A percentile compares a stretch with the other conserved stretches of the same genome.
phyloP scores from a whole-genome alignment of 2,888 invertebrate genomes.

The Thumatha senex region DNA sequence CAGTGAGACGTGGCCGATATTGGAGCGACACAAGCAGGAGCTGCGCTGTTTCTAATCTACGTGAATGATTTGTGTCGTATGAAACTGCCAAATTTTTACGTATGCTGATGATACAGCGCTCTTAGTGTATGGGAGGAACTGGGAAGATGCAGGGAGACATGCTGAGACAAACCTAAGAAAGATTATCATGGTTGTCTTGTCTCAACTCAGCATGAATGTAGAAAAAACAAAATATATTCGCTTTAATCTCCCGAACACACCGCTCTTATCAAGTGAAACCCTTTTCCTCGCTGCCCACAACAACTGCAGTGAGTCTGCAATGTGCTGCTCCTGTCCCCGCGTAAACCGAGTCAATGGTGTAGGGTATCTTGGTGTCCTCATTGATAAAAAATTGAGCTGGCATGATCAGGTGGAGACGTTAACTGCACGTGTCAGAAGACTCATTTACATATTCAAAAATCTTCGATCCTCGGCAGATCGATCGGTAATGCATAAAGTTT shows the following conservation, averaged over 20 bases:
- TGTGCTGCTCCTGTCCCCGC: background rate
- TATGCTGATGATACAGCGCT: too few relatives aligned
- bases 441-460: background rate
- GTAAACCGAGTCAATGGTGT: background rate
- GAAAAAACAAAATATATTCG: background rate
- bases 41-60: background rate
- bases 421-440: background rate
- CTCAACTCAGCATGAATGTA: background rate
- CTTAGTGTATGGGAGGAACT: background rate
- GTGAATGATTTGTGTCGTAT: background rate
- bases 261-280: background rate
- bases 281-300: background rate
- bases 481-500: background rate
- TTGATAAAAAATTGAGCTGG: background rate
- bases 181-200: background rate
- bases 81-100: background rate
- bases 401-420: background rate
- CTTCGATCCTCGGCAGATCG: background rate
- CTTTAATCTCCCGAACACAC: background rate
- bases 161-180: background rate
- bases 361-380: background rate
- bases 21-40: too few relatives aligned
- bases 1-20: background rate
- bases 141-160: background rate
- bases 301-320: background rate